These are phyloP conservation scores for Triops cancriformis DNA, from an alignment of 1,140 invertebrate genomes.

Conservation along the genomic window DNA sequence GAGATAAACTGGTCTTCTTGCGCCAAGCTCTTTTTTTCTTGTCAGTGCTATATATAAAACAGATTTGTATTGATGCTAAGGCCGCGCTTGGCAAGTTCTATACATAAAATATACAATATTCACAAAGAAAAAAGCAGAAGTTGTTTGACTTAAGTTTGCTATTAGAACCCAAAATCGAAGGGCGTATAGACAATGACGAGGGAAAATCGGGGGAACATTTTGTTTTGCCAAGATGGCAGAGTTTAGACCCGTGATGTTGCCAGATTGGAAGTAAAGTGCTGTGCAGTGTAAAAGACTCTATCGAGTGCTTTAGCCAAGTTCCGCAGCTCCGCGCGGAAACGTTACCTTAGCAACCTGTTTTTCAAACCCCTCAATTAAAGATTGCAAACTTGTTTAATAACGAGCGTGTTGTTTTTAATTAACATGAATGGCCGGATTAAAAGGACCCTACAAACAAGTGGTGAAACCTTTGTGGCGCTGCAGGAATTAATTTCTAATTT, in stretches of 20 bases:
- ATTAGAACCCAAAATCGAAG: too few species aligned
- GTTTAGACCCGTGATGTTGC: not conserved
- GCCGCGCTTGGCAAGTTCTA: constrained; percentile 7
- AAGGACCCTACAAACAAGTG: not conserved
- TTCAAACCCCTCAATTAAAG: not conserved
- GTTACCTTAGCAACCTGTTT: not conserved
- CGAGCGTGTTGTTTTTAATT: not conserved
- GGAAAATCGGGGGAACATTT: too few species aligned
- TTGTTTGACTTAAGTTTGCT: too few species aligned
- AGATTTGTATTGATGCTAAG: constrained; percentile 7
- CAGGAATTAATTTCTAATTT: too few species aligned
- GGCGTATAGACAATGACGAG: too few species aligned
- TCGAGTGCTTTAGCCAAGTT: too few species aligned
- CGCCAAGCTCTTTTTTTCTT: not conserved
- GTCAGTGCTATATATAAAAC: not conserved
- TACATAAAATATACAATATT: not conserved
- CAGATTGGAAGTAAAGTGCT: not conserved
- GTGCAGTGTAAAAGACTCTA: too few species aligned
- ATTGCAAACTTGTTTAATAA: not conserved
- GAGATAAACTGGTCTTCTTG: not conserved
- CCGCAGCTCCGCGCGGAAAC: not conserved
- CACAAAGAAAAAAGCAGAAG: not conserved
- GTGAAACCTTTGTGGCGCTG: too few species aligned
- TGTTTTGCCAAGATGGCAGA: too few species aligned
- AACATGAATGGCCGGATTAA: not conserved